Evolutionary conservation across 2,797 vertebrate species (phyloP).

Genomic region (Phoeniculus purpureus): DNA sequence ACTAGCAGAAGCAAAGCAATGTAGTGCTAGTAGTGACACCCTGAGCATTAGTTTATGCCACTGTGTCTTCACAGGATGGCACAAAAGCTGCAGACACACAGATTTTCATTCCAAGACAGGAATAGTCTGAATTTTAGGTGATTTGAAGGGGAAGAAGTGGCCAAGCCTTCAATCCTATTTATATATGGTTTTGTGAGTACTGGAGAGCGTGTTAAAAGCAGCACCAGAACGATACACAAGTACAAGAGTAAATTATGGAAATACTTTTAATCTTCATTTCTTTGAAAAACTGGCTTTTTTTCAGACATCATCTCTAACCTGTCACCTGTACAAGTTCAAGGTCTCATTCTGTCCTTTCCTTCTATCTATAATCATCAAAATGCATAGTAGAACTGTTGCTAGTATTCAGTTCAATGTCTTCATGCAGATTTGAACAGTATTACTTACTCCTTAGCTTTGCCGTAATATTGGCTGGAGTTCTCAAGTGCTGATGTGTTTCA

Average conservation of each 20-base stretch:
- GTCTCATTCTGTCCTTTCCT: not conserved
- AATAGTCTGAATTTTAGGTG: not conserved
- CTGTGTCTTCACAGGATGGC: not conserved
- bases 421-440: not conserved
- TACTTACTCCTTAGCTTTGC: not conserved
- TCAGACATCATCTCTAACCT: not conserved
- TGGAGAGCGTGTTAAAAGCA: not conserved
- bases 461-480: not conserved
- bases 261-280: not conserved
- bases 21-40: rapidly evolving
- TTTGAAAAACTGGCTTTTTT: not conserved
- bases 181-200: not conserved
- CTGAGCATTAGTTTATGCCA: not conserved
- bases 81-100: not conserved
- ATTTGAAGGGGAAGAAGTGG: not conserved
- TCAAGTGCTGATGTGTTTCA: not conserved
- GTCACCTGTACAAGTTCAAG: not conserved
- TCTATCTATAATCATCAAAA: not conserved
- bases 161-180: not conserved
- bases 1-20: not conserved
- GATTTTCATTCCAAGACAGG: not conserved
- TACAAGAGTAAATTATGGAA: not conserved
- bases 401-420: not conserved
- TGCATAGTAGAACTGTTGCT: rapidly evolving
- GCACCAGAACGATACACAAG: not conserved